Evolutionary conservation across 2,888 invertebrate genomes (phyloP).

Genomic region (Oxytorus armatus): DNA sequence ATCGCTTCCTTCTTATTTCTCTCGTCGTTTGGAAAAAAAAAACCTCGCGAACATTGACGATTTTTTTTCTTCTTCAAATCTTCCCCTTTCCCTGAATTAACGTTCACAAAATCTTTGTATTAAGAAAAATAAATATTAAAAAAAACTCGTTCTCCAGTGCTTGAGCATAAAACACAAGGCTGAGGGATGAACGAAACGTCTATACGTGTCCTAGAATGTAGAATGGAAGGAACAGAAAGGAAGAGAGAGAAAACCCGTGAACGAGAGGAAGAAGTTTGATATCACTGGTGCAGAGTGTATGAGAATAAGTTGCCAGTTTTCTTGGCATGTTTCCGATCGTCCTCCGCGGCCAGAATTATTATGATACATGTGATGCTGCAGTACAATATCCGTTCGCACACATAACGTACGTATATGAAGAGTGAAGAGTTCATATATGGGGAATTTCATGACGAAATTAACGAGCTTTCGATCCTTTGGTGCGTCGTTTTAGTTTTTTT

Average conservation of each 20-base stretch:
- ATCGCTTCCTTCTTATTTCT: too few relatives aligned
- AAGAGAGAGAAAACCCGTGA: slow-evolving; percentile 15
- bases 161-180: too few relatives aligned
- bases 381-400: too few relatives aligned
- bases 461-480: too few relatives aligned
- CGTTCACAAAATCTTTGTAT: too few relatives aligned
- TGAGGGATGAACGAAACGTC: slow-evolving; percentile 40
- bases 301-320: slow-evolving; percentile 59
- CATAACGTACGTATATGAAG: neutral
- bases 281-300: slow-evolving; percentile 55
- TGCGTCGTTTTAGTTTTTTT: too few relatives aligned
- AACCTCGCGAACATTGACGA: too few relatives aligned
- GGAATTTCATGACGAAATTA: neutral
- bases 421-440: slow-evolving; percentile 6
- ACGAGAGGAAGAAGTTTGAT: slow-evolving; percentile 48
- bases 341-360: slow-evolving; percentile 56
- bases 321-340: slow-evolving; percentile 67
- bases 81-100: too few relatives aligned
- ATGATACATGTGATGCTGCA: slow-evolving; percentile 41
- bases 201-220: slow-evolving; percentile 14
- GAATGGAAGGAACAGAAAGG: slow-evolving; percentile 36
- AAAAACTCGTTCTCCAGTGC: too few relatives aligned
- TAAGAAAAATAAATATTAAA: too few relatives aligned
- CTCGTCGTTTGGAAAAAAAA: too few relatives aligned
- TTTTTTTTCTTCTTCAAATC: too few relatives aligned